A percentile compares a stretch with the other conserved stretches of the same genome.
Conservation (phyloP, 1,140 invertebrate species). For the Lepeophtheirus salmonis region DNA sequence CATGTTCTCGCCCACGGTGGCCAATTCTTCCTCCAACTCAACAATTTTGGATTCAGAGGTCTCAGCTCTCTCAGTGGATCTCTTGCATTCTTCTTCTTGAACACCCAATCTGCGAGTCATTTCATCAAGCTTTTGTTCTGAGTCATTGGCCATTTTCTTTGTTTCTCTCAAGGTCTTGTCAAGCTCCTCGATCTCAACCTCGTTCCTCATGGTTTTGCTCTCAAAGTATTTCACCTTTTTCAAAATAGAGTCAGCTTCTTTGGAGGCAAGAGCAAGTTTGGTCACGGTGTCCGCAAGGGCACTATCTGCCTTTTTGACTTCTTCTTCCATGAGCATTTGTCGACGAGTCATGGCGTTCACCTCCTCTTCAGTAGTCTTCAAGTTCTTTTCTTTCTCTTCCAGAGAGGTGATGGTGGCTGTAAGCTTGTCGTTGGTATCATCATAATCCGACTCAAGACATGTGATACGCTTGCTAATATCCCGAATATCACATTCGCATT, state of each 20-base stretch:
- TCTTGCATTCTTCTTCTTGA: slow-evolving; percentile 15
- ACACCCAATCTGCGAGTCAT: slow-evolving; percentile 6
- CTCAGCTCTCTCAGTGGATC: slow-evolving; percentile 6
- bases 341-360: slow-evolving; percentile 11
- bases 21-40: neutral
- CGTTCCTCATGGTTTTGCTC: slow-evolving; percentile 17
- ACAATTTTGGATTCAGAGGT: neutral
- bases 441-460: slow-evolving; percentile 6
- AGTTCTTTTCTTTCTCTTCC: slow-evolving; percentile 13
- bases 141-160: slow-evolving; percentile 12
- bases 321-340: slow-evolving; percentile 13
- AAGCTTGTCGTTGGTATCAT: slow-evolving; percentile 17
- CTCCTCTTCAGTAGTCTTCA: slow-evolving; percentile 12
- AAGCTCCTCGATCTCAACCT: slow-evolving; percentile 16
- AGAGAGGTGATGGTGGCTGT: neutral
- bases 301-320: slow-evolving; percentile 11
- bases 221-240: slow-evolving; percentile 18
- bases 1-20: slow-evolving; percentile 2
- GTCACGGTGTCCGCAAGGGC: slow-evolving; percentile 15
- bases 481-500: slow-evolving; percentile 12
- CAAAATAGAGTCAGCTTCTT: slow-evolving; percentile 13
- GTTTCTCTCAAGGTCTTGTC: slow-evolving; percentile 13
- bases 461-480: slow-evolving; percentile 8
- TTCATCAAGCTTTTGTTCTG: slow-evolving; percentile 15
- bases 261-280: slow-evolving; percentile 13